phyloP scores from a whole-genome alignment of 2,113 vertebrate species.

The Edolisoma coerulescens region DNA sequence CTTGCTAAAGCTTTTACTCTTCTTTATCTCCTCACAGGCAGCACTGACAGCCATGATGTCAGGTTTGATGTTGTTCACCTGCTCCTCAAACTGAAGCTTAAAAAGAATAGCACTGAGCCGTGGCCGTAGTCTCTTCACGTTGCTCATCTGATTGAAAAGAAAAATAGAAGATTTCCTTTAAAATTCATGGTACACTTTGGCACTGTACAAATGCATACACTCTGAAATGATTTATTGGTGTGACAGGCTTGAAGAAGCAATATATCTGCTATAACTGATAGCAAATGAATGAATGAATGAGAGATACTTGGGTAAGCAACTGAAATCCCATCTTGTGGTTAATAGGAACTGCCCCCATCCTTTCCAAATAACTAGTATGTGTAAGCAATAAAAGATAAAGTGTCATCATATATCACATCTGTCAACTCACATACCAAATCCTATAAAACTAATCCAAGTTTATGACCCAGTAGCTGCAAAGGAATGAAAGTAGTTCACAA shows the following conservation, averaged over 20 bases:
- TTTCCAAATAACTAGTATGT: slow-evolving; percentile 49
- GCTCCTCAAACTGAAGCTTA: slow-evolving; percentile 97
- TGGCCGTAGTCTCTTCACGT: slow-evolving; percentile 87
- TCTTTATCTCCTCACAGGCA: slow-evolving; percentile 91
- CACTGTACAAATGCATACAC: slow-evolving; percentile 54
- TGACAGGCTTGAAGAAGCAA: slow-evolving; percentile 71
- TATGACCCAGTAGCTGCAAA: slow-evolving; percentile 46
- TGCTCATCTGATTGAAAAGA: slow-evolving; percentile 88
- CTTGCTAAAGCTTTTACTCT: slow-evolving; percentile 87
- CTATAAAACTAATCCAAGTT: slow-evolving; percentile 50
- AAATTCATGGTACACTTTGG: slow-evolving; percentile 69
- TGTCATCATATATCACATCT: slow-evolving; percentile 60
- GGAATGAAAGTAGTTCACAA: slow-evolving; percentile 36
- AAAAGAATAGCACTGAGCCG: slow-evolving; percentile 95
- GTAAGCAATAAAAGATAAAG: slow-evolving; percentile 63
- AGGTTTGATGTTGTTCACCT: slow-evolving; percentile 91
- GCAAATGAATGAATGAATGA: slow-evolving; percentile 61
- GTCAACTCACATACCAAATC: slow-evolving; percentile 49
- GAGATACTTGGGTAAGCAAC: slow-evolving; percentile 48
- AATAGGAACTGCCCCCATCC: slow-evolving; percentile 34
- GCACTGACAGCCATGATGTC: slow-evolving; percentile 93
- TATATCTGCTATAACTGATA: slow-evolving; percentile 71
- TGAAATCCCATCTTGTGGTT: slow-evolving; percentile 50
- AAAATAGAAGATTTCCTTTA: slow-evolving; percentile 74
- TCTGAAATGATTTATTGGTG: slow-evolving; percentile 73